Evolutionary conservation across 2,888 invertebrate species (phyloP).

Genomic region (Orthonevra nobilis): DNA sequence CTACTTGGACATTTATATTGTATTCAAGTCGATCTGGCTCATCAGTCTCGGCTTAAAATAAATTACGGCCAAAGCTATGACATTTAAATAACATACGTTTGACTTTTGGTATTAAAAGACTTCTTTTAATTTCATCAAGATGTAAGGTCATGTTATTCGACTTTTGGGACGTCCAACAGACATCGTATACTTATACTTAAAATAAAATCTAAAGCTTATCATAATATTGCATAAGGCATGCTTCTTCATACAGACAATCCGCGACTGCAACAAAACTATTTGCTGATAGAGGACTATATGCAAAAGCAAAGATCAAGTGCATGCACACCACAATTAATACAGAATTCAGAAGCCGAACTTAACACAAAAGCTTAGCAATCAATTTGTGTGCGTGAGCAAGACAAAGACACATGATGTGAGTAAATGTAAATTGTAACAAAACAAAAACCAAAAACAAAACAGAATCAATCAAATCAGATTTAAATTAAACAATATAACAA

Average conservation of each 20-base stretch:
- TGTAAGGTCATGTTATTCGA: too few species aligned
- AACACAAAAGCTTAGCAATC: slow-evolving; percentile 68
- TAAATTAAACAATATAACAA: slow-evolving; percentile 71
- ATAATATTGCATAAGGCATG: too few species aligned
- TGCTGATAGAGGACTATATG: slow-evolving; percentile 21
- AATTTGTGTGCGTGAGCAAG: slow-evolving; percentile 76
- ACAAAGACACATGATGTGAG: slow-evolving; percentile 80
- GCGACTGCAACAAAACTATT: slow-evolving; percentile 1
- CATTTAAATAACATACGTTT: too few species aligned
- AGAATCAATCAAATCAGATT: slow-evolving; percentile 54
- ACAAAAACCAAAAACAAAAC: slow-evolving; percentile 66
- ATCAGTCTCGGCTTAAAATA: too few species aligned
- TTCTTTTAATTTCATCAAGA: too few species aligned
- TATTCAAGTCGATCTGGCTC: too few species aligned
- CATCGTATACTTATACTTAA: too few species aligned
- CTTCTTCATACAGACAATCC: not conserved
- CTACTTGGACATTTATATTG: too few species aligned
- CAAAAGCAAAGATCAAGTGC: slow-evolving; percentile 61
- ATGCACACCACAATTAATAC: slow-evolving; percentile 67
- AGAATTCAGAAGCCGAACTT: slow-evolving; percentile 65
- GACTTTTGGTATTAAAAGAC: too few species aligned
- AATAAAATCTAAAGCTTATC: too few species aligned
- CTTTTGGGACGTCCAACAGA: too few species aligned
- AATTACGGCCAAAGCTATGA: too few species aligned
- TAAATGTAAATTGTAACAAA: slow-evolving; percentile 76